These are phyloP conservation scores for Agrochola lota DNA, from an alignment of 2,888 invertebrate species.

Conservation along the genomic window DNA sequence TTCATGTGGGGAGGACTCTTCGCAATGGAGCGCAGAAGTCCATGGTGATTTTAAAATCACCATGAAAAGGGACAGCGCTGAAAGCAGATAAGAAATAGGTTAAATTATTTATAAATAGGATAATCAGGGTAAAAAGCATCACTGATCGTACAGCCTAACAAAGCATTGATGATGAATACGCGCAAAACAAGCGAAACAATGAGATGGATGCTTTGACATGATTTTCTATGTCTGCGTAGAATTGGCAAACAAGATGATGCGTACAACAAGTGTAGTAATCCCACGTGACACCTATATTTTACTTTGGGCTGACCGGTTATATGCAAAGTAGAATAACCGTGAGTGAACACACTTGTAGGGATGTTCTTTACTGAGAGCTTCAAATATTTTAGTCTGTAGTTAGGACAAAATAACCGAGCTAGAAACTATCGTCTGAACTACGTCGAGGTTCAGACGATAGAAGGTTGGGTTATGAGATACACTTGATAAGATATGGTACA, in stretches of 20 bases:
- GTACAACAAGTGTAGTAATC: background rate
- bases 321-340: background rate
- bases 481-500: background rate
- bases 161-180: background rate
- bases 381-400: background rate
- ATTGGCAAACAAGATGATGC: background rate
- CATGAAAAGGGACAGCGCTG: slow-evolving; percentile 43
- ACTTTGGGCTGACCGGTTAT: background rate
- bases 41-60: slow-evolving; percentile 39
- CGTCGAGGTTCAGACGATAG: background rate
- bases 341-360: slow-evolving; percentile 1
- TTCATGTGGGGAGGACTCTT: slow-evolving; percentile 41
- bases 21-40: slow-evolving; percentile 41
- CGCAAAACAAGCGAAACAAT: background rate
- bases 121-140: slow-evolving; percentile 12
- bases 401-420: background rate
- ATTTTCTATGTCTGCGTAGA: background rate
- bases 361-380: background rate
- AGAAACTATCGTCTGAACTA: background rate
- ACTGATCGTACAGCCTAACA: background rate
- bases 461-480: background rate
- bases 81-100: slow-evolving; percentile 27
- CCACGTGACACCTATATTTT: too few relatives aligned
- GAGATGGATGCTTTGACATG: too few relatives aligned
- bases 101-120: slow-evolving; percentile 32